phyloP scores from a whole-genome alignment of 1,140 invertebrate species.

The Drosophila arawakana region DNA sequence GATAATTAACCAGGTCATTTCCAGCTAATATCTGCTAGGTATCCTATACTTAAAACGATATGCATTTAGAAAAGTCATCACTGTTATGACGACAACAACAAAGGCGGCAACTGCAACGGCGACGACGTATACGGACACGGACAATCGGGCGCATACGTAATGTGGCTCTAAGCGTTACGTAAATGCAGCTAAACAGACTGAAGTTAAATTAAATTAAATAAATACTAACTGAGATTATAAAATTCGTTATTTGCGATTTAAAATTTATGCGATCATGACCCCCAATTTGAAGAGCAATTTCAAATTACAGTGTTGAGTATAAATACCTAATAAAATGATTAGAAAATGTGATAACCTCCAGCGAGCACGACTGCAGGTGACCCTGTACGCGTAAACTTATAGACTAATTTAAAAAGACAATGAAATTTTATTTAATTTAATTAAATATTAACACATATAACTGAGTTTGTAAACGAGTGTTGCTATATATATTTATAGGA shows the following conservation, averaged over 20 bases:
- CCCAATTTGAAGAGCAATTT: slow-evolving; percentile 57
- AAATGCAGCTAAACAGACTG: slow-evolving; percentile 41
- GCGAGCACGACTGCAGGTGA: no score
- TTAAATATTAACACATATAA: no score
- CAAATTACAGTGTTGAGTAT: neutral
- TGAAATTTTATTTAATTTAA: no score
- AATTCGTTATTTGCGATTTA: no score
- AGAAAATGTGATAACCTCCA: no score
- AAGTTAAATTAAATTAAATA: neutral
- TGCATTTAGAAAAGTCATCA: slow-evolving; percentile 29
- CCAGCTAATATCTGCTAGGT: slow-evolving; percentile 10
- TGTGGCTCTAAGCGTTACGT: slow-evolving; percentile 42
- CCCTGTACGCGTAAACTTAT: no score
- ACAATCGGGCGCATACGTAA: slow-evolving; percentile 35
- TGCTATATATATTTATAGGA: no score
- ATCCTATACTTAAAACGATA: neutral
- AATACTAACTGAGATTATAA: no score
- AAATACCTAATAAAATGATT: no score
- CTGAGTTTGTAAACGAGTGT: no score
- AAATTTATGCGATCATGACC: slow-evolving; percentile 47
- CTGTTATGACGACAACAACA: neutral
- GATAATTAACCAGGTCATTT: slow-evolving; percentile 37
- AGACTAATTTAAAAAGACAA: no score
- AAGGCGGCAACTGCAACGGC: neutral
- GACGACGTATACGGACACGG: neutral